Percentiles rank a stretch among this genome's conserved stretches.
Conservation (phyloP, 1,140 invertebrate species). For the Conus betulinus region DNA sequence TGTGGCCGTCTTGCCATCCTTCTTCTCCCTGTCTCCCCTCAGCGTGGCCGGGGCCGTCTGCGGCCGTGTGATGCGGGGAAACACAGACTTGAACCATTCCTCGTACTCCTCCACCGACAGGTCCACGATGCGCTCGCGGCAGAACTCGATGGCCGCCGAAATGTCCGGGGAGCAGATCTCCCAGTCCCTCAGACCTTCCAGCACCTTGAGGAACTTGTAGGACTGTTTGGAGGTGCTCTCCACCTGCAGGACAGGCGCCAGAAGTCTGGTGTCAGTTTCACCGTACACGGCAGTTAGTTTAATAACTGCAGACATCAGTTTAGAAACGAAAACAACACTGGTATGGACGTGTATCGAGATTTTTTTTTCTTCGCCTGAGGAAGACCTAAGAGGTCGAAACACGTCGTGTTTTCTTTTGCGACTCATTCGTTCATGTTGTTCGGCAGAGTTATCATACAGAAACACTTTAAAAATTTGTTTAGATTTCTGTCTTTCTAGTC, state of each 20-base stretch:
- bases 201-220: slow-evolving; percentile 71
- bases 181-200: slow-evolving; percentile 69
- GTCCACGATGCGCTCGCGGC: slow-evolving; percentile 72
- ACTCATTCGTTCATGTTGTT: too few relatives aligned
- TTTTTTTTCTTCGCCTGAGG: too few relatives aligned
- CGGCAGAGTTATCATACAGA: too few relatives aligned
- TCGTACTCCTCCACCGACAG: slow-evolving; percentile 74
- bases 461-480: too few relatives aligned
- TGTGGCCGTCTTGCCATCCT: background rate
- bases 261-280: too few relatives aligned
- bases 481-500: too few relatives aligned
- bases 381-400: too few relatives aligned
- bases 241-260: slow-evolving; percentile 52
- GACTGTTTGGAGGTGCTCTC: slow-evolving; percentile 70
- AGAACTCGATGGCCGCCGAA: slow-evolving; percentile 74
- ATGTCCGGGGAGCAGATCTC: slow-evolving; percentile 75
- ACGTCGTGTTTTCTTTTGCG: too few relatives aligned
- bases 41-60: slow-evolving; percentile 63
- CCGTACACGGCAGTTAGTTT: too few relatives aligned
- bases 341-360: too few relatives aligned
- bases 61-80: slow-evolving; percentile 67
- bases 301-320: too few relatives aligned
- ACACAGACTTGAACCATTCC: slow-evolving; percentile 71
- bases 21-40: slow-evolving; percentile 34
- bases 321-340: too few relatives aligned